These are phyloP conservation scores for Acanthosepion esculentum DNA, from an alignment of 2,888 invertebrate genomes.

Conservation along the genomic window DNA sequence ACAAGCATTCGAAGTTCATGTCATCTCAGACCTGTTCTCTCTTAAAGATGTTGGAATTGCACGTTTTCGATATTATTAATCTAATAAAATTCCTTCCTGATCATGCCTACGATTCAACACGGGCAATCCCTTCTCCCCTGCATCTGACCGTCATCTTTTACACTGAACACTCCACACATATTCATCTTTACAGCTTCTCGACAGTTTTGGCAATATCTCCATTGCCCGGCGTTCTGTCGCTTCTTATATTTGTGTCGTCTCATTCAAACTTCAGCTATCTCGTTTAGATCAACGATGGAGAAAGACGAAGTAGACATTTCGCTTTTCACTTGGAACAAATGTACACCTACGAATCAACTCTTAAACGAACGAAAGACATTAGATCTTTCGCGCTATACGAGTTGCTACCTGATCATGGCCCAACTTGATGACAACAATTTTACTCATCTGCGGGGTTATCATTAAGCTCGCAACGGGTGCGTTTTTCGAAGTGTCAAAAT, in stretches of 20 bases:
- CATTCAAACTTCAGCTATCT: conserved; percentile 9
- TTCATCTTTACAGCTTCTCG: conserved; percentile 7
- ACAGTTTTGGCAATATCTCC: conserved; percentile 17
- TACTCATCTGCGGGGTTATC: not conserved
- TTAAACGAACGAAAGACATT: too few species aligned
- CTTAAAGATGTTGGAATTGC: conserved; percentile 33
- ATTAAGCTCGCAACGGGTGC: not conserved
- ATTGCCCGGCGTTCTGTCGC: not conserved
- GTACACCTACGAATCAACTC: not conserved
- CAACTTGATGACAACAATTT: conserved; percentile 9
- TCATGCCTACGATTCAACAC: not conserved
- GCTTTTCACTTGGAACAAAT: not conserved
- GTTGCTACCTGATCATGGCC: not conserved
- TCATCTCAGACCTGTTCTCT: not conserved
- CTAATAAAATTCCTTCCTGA: conserved; percentile 33
- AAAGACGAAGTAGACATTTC: not conserved
- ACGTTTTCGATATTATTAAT: conserved; percentile 12
- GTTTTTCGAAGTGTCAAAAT: not conserved
- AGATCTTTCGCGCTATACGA: not conserved
- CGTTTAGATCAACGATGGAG: conserved; percentile 1
- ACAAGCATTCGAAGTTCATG: too few species aligned
- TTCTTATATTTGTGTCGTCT: not conserved
- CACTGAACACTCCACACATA: not conserved
- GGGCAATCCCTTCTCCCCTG: not conserved
- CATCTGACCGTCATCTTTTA: not conserved